phyloP scores from a whole-genome alignment of 2,888 invertebrate genomes.

The Leptopilina myrica region DNA sequence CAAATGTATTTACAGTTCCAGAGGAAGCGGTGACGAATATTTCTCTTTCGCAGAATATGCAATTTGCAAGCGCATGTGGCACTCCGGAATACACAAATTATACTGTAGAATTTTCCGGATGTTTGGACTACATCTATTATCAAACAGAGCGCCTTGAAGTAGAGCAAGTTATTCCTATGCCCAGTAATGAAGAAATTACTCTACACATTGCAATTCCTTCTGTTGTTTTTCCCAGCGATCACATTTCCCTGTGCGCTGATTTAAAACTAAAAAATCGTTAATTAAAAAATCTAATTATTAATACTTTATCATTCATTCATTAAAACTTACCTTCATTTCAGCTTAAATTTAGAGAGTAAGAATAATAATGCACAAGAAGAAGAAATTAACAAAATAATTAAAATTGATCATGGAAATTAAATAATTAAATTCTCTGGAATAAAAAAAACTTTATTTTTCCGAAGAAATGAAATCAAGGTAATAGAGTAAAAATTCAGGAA shows the following conservation, averaged over 20 bases:
- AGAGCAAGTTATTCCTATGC: slow-evolving; percentile 87
- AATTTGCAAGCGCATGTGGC: slow-evolving; percentile 88
- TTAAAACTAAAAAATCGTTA: slow-evolving; percentile 78
- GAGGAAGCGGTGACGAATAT: slow-evolving; percentile 83
- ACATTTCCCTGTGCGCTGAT: slow-evolving; percentile 92
- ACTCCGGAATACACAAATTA: slow-evolving; percentile 91
- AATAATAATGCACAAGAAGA: too few relatives aligned
- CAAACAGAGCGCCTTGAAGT: slow-evolving; percentile 82
- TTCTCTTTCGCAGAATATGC: slow-evolving; percentile 81
- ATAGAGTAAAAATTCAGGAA: neutral
- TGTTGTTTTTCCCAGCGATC: slow-evolving; percentile 94
- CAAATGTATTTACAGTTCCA: slow-evolving; percentile 77
- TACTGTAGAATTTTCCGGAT: slow-evolving; percentile 88
- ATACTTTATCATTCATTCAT: neutral
- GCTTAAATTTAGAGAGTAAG: too few relatives aligned
- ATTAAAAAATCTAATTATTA: slow-evolving; percentile 21
- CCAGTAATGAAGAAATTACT: slow-evolving; percentile 86
- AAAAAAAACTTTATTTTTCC: neutral
- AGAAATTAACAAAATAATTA: too few relatives aligned
- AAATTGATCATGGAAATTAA: too few relatives aligned
- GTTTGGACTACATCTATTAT: slow-evolving; percentile 95
- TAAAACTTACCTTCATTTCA: too few relatives aligned
- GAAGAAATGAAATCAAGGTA: neutral
- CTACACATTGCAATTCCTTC: slow-evolving; percentile 90
- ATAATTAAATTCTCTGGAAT: neutral